Percentiles rank a stretch among this genome's conserved stretches.
Evolutionary conservation across 2,888 invertebrate genomes (phyloP).

Genomic region (Hyles lineata): DNA sequence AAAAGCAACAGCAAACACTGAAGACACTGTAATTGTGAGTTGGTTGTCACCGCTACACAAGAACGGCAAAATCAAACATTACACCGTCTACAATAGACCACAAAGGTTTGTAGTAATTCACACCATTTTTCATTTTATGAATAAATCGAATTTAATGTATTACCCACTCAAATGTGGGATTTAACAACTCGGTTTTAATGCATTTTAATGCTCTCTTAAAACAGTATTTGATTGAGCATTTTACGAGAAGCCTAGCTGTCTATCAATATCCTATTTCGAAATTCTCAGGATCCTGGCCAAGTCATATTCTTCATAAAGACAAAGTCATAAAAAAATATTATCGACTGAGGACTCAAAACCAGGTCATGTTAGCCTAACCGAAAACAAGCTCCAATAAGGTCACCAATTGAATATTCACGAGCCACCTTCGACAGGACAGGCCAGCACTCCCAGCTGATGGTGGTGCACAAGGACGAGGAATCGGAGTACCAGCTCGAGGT

Average conservation of each 20-base stretch:
- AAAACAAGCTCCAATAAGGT: neutral
- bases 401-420: neutral
- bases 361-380: too few relatives aligned
- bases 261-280: too few relatives aligned
- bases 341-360: too few relatives aligned
- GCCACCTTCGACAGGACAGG: slow-evolving; percentile 59
- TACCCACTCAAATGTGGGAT: too few relatives aligned
- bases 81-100: slow-evolving; percentile 91
- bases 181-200: too few relatives aligned
- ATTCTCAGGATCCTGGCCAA: too few relatives aligned
- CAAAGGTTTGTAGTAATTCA: slow-evolving; percentile 60
- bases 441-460: slow-evolving; percentile 68
- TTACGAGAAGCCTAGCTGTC: too few relatives aligned
- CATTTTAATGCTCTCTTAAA: too few relatives aligned
- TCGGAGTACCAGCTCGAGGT: slow-evolving; percentile 84
- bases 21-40: slow-evolving; percentile 92
- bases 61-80: slow-evolving; percentile 92
- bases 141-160: neutral
- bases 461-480: slow-evolving; percentile 58
- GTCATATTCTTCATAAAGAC: too few relatives aligned
- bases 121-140: neutral
- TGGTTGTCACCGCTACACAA: slow-evolving; percentile 93
- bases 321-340: too few relatives aligned
- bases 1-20: slow-evolving; percentile 91
- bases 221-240: too few relatives aligned